Percentiles rank a stretch among this genome's conserved stretches.
These are phyloP conservation scores for Phrynocephalus forsythii DNA, from an alignment of 2,797 vertebrate species.

Conservation along the genomic window DNA sequence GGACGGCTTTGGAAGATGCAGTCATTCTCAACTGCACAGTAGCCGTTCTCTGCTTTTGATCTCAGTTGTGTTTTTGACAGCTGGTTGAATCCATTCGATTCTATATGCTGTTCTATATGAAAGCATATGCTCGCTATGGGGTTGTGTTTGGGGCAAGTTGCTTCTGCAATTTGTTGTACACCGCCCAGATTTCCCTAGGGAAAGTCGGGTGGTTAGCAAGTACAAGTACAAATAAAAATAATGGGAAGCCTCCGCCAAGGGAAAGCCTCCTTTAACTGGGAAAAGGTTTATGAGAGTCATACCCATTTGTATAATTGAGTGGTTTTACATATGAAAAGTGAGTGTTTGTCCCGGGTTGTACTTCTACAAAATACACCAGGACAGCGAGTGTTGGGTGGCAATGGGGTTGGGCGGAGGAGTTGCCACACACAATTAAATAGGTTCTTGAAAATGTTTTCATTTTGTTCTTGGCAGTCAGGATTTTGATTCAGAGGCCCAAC, in stretches of 20 bases:
- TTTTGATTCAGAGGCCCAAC: constrained; percentile 13
- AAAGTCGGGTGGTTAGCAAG: too few species aligned
- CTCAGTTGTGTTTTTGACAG: neutral
- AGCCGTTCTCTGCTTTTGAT: neutral
- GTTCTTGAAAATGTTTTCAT: constrained; percentile 30
- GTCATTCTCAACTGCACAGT: neutral
- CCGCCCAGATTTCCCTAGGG: too few species aligned
- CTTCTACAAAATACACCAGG: constrained; percentile 14
- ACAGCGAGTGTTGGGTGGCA: neutral
- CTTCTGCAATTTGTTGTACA: too few species aligned
- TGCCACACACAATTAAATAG: constrained; percentile 3
- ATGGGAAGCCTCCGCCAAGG: neutral
- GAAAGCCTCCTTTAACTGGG: neutral
- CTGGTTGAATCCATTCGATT: neutral
- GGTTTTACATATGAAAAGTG: constrained; percentile 21
- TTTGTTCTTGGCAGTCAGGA: constrained; percentile 3
- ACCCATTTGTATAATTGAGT: constrained; percentile 17
- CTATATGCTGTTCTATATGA: neutral
- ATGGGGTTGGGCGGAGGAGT: neutral
- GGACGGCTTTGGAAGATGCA: neutral
- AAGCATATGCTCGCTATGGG: neutral
- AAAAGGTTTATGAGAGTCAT: neutral
- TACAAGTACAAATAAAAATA: neutral
- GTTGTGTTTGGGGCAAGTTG: too few species aligned
- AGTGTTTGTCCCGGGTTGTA: neutral